These are phyloP conservation scores for Halichoerus grypus DNA, from an alignment of 2,113 vertebrate genomes.

Conservation along the genomic window DNA sequence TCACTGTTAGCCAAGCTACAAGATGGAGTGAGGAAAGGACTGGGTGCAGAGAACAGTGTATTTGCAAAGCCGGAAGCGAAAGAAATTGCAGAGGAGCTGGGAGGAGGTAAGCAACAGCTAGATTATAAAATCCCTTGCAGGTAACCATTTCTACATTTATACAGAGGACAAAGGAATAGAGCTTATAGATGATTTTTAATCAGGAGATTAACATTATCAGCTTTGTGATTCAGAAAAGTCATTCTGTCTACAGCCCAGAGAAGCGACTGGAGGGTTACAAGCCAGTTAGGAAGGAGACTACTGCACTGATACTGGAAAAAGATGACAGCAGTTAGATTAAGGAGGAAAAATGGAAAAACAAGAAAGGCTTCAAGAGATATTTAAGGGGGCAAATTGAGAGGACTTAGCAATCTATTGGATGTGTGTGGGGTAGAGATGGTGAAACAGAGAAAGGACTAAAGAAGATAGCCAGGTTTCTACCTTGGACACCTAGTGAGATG, in stretches of 20 bases:
- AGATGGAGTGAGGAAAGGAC: not conserved
- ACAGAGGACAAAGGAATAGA: not conserved
- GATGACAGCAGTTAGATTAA: not conserved
- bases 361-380: not conserved
- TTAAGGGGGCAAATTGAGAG: not conserved
- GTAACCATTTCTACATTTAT: not conserved
- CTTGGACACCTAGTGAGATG: not conserved
- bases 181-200: not conserved
- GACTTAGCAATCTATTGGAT: not conserved
- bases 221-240: slow-evolving; percentile 3
- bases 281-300: not conserved
- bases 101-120: not conserved
- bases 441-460: not conserved
- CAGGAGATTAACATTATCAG: not conserved
- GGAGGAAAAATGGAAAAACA: not conserved
- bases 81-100: not conserved
- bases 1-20: not conserved
- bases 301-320: not conserved
- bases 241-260: not conserved
- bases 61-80: not conserved
- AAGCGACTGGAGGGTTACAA: not conserved
- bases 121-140: not conserved
- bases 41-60: not conserved
- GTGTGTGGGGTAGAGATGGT: not conserved
- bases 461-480: not conserved